phyloP scores from a whole-genome alignment of 2,113 vertebrate genomes.

The Nicator chloris region DNA sequence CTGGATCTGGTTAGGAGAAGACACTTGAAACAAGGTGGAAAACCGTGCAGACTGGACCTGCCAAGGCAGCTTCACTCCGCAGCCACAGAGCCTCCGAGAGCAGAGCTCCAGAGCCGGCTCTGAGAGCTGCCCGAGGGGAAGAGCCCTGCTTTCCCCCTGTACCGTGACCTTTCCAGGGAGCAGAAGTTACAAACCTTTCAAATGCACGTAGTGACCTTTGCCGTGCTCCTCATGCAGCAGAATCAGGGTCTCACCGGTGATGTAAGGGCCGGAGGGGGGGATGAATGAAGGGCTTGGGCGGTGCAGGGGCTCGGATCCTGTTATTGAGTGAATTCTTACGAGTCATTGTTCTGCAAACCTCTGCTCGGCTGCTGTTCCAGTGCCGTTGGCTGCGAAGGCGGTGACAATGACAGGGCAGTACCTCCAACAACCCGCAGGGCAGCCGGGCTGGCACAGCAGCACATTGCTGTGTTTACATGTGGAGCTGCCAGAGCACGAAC shows the following conservation, averaged over 20 bases:
- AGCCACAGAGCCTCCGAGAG: neutral
- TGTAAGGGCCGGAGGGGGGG: neutral
- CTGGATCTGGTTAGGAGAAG: neutral
- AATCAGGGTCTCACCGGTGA: neutral
- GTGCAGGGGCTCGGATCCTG: neutral
- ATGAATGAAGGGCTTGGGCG: neutral
- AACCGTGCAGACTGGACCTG: neutral
- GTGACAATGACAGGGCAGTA: slow-evolving; percentile 45
- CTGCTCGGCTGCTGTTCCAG: neutral
- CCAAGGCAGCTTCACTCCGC: neutral
- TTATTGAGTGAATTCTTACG: neutral
- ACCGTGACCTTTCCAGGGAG: neutral
- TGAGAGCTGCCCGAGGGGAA: neutral
- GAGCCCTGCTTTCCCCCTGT: neutral
- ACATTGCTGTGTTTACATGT: neutral
- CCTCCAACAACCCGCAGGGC: slow-evolving; percentile 58
- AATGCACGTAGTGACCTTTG: neutral
- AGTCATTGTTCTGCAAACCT: neutral
- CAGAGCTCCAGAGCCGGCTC: neutral
- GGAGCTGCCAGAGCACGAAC: neutral
- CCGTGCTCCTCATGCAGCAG: neutral
- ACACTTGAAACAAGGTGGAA: neutral
- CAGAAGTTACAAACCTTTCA: neutral
- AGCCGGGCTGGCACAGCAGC: neutral
- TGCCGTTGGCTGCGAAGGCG: neutral